Percentiles rank a stretch among this genome's conserved stretches.
Conservation (phyloP, 2,797 vertebrate species). For the Anguilla obscura region DNA sequence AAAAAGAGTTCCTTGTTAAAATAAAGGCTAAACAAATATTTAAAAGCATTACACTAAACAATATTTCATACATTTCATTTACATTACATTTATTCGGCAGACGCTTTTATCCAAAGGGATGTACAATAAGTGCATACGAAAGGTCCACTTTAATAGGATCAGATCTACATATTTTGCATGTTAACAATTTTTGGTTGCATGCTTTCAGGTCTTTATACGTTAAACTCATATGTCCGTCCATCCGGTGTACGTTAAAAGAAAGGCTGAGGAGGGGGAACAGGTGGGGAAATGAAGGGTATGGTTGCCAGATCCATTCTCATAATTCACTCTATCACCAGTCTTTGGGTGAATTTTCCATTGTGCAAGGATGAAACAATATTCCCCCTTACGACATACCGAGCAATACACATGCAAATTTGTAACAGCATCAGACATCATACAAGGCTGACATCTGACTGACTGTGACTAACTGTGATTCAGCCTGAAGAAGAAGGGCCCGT, state of each 20-base stretch:
- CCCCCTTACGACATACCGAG: neutral
- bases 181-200: neutral
- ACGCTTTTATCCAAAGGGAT: too few relatives aligned
- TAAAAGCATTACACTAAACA: neutral
- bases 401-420: neutral
- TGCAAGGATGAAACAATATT: neutral
- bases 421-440: neutral
- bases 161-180: neutral
- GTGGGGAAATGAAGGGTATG: neutral
- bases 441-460: neutral
- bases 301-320: neutral
- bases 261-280: neutral
- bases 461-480: neutral
- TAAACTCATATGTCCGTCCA: neutral
- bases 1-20: neutral
- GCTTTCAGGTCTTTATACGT: neutral
- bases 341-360: neutral
- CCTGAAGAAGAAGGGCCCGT: neutral
- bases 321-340: neutral
- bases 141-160: neutral
- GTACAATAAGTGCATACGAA: too few relatives aligned
- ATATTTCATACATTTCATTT: neutral
- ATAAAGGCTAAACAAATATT: neutral
- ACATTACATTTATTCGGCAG: too few relatives aligned
- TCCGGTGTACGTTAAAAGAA: neutral